Evolutionary conservation across 2,113 vertebrate genomes (phyloP).

Genomic region (Patagioenas fasciata): DNA sequence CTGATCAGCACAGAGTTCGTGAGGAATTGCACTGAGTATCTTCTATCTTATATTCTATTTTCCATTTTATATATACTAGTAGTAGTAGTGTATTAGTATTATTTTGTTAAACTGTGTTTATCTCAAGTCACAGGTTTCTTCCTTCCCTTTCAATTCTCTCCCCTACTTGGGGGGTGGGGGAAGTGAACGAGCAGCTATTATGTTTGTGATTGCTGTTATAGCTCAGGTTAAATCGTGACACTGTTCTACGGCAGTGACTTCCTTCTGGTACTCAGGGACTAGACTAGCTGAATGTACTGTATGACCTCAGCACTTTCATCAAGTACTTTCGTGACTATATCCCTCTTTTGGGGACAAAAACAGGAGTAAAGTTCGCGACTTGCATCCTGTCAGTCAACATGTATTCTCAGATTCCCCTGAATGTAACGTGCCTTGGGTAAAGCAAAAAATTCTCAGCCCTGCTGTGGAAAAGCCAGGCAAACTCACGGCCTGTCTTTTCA

Average conservation of each 20-base stretch:
- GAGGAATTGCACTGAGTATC: too few species aligned
- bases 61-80: too few species aligned
- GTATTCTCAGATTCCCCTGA: not conserved
- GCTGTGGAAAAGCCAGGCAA: not conserved
- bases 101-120: too few species aligned
- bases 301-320: not conserved
- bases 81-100: too few species aligned
- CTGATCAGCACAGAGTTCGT: too few species aligned
- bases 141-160: too few species aligned
- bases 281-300: not conserved
- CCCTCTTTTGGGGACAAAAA: not conserved
- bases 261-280: not conserved
- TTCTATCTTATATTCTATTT: too few species aligned
- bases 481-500: not conserved
- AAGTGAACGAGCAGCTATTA: too few species aligned
- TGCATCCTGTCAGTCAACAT: not conserved
- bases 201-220: too few species aligned
- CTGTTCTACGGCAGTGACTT: not conserved
- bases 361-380: not conserved
- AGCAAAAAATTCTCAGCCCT: not conserved
- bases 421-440: rapidly evolving
- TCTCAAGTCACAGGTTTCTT: too few species aligned
- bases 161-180: too few species aligned
- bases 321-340: not conserved
- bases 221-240: too few species aligned